phyloP scores from a whole-genome alignment of 2,888 invertebrate genomes.

The Drosophila pegasa region DNA sequence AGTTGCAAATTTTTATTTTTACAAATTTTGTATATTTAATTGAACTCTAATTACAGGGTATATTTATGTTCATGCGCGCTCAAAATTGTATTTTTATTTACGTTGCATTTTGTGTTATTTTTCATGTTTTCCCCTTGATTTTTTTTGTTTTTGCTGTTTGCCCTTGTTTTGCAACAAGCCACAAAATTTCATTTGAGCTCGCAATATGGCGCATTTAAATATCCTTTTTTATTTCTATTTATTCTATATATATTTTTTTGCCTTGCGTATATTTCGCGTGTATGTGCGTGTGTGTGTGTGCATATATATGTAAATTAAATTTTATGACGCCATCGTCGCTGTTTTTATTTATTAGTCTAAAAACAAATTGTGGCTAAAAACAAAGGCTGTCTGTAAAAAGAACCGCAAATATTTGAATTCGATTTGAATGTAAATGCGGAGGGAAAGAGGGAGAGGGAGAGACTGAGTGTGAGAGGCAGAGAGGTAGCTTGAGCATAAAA shows the following conservation, averaged over 20 bases:
- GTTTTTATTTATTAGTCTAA: conserved; percentile 57
- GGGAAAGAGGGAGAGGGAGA: background rate
- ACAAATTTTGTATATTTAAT: background rate
- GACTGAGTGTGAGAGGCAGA: background rate
- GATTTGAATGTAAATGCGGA: conserved; percentile 54
- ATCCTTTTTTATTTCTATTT: conserved; percentile 37
- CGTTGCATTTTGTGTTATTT: conserved; percentile 24
- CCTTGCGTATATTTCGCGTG: background rate
- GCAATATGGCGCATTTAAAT: conserved; percentile 76
- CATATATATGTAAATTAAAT: conserved; percentile 55
- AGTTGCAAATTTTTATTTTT: too few species aligned
- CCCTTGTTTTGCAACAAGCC: conserved; percentile 60
- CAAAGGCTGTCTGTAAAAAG: conserved; percentile 32
- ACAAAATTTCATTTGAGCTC: conserved; percentile 77
- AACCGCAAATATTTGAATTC: conserved; percentile 68
- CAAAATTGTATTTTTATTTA: conserved; percentile 28
- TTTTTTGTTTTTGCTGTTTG: background rate
- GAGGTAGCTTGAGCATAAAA: conserved; percentile 46
- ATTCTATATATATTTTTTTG: conserved; percentile 21
- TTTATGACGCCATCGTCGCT: conserved; percentile 49
- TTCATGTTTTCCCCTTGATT: conserved; percentile 1
- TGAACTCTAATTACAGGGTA: background rate
- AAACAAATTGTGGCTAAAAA: conserved; percentile 66
- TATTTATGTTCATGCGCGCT: background rate
- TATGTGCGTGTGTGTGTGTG: conserved; percentile 15